Evolutionary conservation across 2,113 vertebrate genomes (phyloP), one percentile per base, ranked within the genome.

Genomic region (Micronycteris hirsuta): DNA sequence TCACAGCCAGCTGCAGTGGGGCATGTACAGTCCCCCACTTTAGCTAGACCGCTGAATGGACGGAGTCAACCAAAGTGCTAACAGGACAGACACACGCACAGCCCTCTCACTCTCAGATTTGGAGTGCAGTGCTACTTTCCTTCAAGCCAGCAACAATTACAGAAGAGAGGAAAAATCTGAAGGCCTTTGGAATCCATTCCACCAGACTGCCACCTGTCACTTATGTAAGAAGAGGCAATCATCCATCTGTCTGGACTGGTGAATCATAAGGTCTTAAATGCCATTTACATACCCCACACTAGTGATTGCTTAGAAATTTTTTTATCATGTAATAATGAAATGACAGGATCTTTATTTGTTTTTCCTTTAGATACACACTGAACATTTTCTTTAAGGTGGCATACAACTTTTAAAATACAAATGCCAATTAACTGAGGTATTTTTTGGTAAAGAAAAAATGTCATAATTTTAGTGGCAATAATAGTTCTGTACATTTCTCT

Each of bases 401-500:
- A 91, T 71, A 81, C 6, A 90, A 49, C 80, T 95, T 90, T 83
- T 76, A 94, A 95, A 96, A 92, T 87, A 85, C 11, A 95, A 97
- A 88, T 1, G 82, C 3, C 49, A 93, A 93, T 84, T 93, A 54
- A 88, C 47, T 61, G 24, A 95, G 71, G 68, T 80, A 58, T 67
- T 94, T 96, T 96, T 93, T 58, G 36, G 43, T 88, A 85, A 16
- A 89, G 58, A 71, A 96, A 90, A 91, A 88, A 82, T 88, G 43
- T 73, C 47, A 63, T 81, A 92, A 95, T 96, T 96, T 93, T 95
- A 95, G 80, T 90, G 47, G 84, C 63, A 93, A 94, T 93, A 97
- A 96, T 84, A 95, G 84, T 93, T 90, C 80, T 90, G 90, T n/a
- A 95, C 31, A 82, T 95, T 95, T 93, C 84, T 97, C 54, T 96